Evolutionary conservation across 1,140 invertebrate species (phyloP).

Genomic region (Trissolcus basalis): DNA sequence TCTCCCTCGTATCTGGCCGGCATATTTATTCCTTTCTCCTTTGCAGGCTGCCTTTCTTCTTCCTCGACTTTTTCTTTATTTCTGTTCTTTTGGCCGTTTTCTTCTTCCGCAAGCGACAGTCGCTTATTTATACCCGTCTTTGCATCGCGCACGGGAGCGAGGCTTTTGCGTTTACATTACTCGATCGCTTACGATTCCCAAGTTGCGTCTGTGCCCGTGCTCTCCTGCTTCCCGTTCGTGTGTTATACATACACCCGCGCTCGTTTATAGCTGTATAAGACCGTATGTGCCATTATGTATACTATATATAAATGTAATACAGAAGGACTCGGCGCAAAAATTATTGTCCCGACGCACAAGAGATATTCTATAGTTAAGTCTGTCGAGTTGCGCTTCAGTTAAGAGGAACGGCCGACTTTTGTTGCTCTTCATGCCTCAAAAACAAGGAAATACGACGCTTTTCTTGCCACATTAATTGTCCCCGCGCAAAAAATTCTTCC

Average conservation of each 20-base stretch:
- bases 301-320: constrained; percentile 53
- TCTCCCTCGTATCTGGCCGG: constrained; percentile 54
- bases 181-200: constrained; percentile 59
- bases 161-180: constrained; percentile 68
- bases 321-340: constrained; percentile 44
- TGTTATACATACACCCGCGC: constrained; percentile 19
- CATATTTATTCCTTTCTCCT: constrained; percentile 70
- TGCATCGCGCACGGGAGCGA: constrained; percentile 73
- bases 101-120: constrained; percentile 76
- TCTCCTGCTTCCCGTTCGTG: constrained; percentile 8
- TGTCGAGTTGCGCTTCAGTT: constrained; percentile 21
- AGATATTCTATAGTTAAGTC: constrained; percentile 39
- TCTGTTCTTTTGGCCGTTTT: constrained; percentile 75
- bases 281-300: constrained; percentile 43
- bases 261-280: constrained; percentile 37
- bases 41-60: constrained; percentile 69
- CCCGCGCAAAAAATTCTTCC: background rate
- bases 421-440: constrained; percentile 2
- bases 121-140: constrained; percentile 77
- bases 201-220: constrained; percentile 36
- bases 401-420: constrained; percentile 18
- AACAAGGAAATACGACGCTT: background rate
- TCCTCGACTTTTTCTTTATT: constrained; percentile 70
- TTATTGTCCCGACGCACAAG: constrained; percentile 34
- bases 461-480: background rate